These are phyloP conservation scores for Brachylomia viminalis DNA, from an alignment of 2,888 invertebrate species.

Conservation along the genomic window DNA sequence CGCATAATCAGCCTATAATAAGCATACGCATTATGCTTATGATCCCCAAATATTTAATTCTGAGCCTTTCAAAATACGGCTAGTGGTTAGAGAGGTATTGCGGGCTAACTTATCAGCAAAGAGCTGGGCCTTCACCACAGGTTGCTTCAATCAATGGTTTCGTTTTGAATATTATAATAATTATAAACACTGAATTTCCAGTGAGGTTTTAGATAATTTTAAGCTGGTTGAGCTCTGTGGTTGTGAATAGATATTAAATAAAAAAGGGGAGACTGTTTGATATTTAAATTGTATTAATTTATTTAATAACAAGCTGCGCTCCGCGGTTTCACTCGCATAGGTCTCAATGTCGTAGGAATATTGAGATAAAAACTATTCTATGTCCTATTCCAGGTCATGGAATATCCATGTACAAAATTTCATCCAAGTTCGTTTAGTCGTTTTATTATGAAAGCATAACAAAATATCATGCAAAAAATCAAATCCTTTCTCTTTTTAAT, in stretches of 20 bases:
- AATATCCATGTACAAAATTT: too few species aligned
- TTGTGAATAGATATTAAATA: conserved; percentile 26
- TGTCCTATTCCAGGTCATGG: too few species aligned
- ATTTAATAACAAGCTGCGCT: neutral
- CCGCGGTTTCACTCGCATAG: too few species aligned
- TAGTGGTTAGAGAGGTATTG: conserved; percentile 12
- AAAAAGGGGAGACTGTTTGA: neutral
- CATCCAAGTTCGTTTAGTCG: too few species aligned
- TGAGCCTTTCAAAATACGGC: neutral
- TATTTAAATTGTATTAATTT: neutral
- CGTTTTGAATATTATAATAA: conserved; percentile 35
- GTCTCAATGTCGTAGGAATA: too few species aligned
- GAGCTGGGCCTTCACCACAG: neutral
- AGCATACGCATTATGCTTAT: too few species aligned
- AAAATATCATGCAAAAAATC: too few species aligned
- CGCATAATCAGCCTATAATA: too few species aligned
- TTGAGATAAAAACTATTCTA: too few species aligned
- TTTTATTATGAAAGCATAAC: too few species aligned
- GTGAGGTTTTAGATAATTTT: conserved; percentile 21
- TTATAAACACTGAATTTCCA: conserved; percentile 16
- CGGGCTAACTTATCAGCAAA: conserved; percentile 10
- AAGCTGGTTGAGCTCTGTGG: conserved; percentile 7
- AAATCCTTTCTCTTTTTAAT: too few species aligned
- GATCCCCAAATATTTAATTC: neutral
- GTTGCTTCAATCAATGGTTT: conserved; percentile 14